Base-by-base conservation (phyloP, 1,140 invertebrate genomes). In the Lasioglossum albipes region DNA sequence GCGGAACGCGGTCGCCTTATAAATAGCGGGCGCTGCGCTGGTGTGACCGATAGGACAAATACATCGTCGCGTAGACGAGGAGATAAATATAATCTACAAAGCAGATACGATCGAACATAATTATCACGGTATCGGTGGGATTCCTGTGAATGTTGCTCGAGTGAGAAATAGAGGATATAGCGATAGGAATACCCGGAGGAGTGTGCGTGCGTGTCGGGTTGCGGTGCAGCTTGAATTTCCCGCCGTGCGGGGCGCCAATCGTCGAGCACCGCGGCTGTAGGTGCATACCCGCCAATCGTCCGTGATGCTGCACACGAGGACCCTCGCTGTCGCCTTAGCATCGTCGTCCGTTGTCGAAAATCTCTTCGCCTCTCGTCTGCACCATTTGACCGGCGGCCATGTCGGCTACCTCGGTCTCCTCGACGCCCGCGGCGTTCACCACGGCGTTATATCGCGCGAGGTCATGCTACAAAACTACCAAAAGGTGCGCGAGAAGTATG, bases 401-500 rank as follows among this genome's bases (percentile, higher is more conserved):
- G 54, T 61, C n/a, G 27, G 6, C 41, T 16, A 20, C 2, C 12
- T 9, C 4, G 41, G 27, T 0, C 18, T 3, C n/a, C 41, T 45
- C n/a, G 84, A 84, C 16, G 80, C 80, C n/a, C 85, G 83, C 49
- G 78, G 75, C 31, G 20, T 78, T 42, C 75, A 71, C 41, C 68
- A 65, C 45, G 83, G 84, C 20, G 74, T 70, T 27, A 84, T 91
- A 22, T 87, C 91, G 36, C 88, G 89, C n/a, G 87, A 90, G 10
- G 79, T 82, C 68, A 91, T 93, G 92, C 89, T 79, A 20, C 54
- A 85, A 2, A 91, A 92, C 81, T 93, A 93, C 73, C 59, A 76
- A 12, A 92, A 84, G 77, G 90, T 90, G 82, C 81, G 86, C 57
- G 90, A 91, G 16, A 93, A 93, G 78, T 93, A 91, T 84, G 89